Evolutionary conservation across 2,888 invertebrate genomes (phyloP).

Genomic region (Drosophila maculinotata): DNA sequence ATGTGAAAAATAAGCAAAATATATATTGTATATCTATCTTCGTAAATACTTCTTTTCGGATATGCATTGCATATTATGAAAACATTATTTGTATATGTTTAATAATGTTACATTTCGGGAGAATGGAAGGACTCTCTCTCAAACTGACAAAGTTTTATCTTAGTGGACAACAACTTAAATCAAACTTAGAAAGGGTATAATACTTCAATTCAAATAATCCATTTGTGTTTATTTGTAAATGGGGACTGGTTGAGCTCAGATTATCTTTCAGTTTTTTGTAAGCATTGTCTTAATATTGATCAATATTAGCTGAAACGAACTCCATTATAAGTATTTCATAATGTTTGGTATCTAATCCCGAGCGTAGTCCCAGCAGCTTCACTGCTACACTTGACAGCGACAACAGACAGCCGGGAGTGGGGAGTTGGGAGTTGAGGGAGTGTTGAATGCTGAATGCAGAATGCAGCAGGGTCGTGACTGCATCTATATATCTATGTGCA

Average conservation of each 20-base stretch:
- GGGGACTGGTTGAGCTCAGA: neutral
- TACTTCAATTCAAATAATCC: too few relatives aligned
- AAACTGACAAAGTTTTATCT: too few relatives aligned
- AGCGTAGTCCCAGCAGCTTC: conserved; percentile 6
- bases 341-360: conserved; percentile 5
- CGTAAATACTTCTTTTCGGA: too few relatives aligned
- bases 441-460: conserved; percentile 8
- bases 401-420: conserved; percentile 3
- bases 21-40: too few relatives aligned
- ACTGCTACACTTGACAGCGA: conserved; percentile 40
- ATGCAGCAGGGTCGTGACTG: conserved; percentile 28
- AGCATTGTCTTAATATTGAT: neutral
- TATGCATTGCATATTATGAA: too few relatives aligned
- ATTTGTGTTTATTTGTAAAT: too few relatives aligned
- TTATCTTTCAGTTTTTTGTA: neutral
- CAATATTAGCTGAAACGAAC: conserved; percentile 6
- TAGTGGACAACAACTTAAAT: too few relatives aligned
- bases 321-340: neutral
- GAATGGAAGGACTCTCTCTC: too few relatives aligned
- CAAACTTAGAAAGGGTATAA: too few relatives aligned
- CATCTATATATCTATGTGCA: conserved; percentile 28
- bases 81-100: too few relatives aligned
- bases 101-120: too few relatives aligned
- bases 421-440: neutral
- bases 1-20: too few relatives aligned